Conservation (phyloP, 92 coral and sea anemone species). For the Porites cylindrica region DNA sequence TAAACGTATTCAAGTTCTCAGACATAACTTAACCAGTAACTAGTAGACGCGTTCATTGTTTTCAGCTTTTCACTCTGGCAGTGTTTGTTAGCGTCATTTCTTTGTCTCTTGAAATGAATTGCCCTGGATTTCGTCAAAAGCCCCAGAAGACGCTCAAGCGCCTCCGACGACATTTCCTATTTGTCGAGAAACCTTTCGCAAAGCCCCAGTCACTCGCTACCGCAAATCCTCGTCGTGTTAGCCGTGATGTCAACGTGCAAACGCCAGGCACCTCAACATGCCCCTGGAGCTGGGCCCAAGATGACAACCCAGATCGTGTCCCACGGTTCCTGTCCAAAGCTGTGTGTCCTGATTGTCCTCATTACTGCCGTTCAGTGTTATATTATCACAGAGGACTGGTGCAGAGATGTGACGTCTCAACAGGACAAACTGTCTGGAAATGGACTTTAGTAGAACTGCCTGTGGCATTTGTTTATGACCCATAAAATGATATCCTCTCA, state of each 20-base stretch:
- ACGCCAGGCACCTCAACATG: constrained; percentile 19
- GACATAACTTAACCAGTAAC: too few species aligned
- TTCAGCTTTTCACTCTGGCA: neutral
- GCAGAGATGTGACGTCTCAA: constrained; percentile 35
- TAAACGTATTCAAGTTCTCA: too few species aligned
- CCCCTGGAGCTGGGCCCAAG: constrained; percentile 49
- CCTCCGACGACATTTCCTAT: constrained; percentile 22
- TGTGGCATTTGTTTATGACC: constrained; percentile 6
- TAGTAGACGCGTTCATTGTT: neutral
- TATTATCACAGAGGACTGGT: constrained; percentile 22
- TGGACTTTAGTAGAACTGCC: constrained; percentile 17
- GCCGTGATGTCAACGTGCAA: constrained; percentile 3
- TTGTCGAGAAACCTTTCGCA: constrained; percentile 10
- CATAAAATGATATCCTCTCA: neutral
- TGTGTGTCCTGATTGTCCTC: constrained; percentile 35
- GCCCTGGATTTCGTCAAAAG: neutral
- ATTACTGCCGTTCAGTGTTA: constrained; percentile 30
- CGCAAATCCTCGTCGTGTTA: constrained; percentile 11
- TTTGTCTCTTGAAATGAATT: neutral
- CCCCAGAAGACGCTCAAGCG: neutral
- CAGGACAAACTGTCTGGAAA: constrained; percentile 41
- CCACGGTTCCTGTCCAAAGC: constrained; percentile 50
- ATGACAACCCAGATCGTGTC: constrained; percentile 20
- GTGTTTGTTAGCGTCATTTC: neutral
- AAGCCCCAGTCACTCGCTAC: neutral